These are phyloP conservation scores for Melanogrammus aeglefinus DNA, from an alignment of 2,797 vertebrate genomes.

Conservation along the genomic window DNA sequence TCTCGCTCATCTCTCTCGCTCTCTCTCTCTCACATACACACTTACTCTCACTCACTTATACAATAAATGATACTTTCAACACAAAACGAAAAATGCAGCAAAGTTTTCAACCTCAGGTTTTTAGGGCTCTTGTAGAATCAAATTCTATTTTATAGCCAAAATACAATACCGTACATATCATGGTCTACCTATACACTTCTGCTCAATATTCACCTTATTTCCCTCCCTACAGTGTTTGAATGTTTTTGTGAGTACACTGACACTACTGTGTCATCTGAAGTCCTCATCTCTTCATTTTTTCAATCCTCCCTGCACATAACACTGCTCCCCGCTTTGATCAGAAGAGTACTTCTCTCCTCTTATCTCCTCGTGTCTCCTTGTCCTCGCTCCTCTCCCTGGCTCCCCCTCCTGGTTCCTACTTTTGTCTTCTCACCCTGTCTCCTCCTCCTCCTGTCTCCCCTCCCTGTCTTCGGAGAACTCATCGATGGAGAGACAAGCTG, in stretches of 20 bases:
- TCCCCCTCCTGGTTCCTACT: neutral
- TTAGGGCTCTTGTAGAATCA: no score
- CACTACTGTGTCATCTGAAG: neutral
- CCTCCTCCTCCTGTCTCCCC: neutral
- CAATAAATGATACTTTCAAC: no score
- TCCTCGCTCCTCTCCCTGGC: neutral
- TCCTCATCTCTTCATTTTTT: neutral
- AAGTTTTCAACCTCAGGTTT: no score
- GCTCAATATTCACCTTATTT: neutral
- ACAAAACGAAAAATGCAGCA: no score
- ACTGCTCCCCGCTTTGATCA: neutral
- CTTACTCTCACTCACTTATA: no score
- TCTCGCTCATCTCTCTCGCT: neutral
- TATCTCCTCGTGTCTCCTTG: neutral
- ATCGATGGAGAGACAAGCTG: neutral
- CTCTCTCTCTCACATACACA: neutral
- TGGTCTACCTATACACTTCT: neutral
- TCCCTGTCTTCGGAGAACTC: no score
- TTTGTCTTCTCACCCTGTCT: neutral
- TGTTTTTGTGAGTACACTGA: neutral
- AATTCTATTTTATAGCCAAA: neutral
- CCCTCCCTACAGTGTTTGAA: neutral
- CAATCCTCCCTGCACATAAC: neutral
- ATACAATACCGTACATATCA: neutral
- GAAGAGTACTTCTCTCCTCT: neutral